Evolutionary conservation across 2,888 invertebrate genomes (phyloP), one percentile per base, ranked within the genome.

Genomic region (Chromoteleia sp.): DNA sequence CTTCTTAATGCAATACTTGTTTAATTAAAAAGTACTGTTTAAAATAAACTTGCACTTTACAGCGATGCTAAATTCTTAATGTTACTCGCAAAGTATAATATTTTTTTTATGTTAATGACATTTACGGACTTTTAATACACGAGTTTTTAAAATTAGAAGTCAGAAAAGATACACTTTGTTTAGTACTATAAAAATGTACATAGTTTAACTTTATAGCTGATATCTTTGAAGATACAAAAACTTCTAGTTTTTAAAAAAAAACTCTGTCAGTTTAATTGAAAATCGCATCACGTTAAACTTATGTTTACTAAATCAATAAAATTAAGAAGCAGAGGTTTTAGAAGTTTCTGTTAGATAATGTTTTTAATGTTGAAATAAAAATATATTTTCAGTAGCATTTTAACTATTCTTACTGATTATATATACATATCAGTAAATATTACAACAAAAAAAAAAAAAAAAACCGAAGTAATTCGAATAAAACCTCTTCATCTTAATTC

Each of bases 61-160:
- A 52, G 14, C n/a, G 30, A 3, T 52, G 30, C 25, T 30, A 52
- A 12, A 30, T 52, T 30, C 15, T 15, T 30, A 21, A 25, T 12
- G 0, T 52, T 14, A 52, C 14, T n/a, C n/a, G 21, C 21, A 48
- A 39, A 39, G 58, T 36, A 76, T 65, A 33, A 65, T 50, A 79
- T 36, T 15, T 21, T 58, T 33, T 58, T 33, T 14, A 12, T 25
- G 6, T 25, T 6, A 25, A 25, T 25, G 25, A 25, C 6, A 25
- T 25, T 4, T 25, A 25, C 6, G 25, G 6, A n/a, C n/a, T n/a
- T n/a, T n/a, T n/a, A n/a, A n/a, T n/a, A n/a, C n/a, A n/a, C n/a
- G n/a, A n/a, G n/a, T 33, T 8, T 33, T 33, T 33, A 10, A 33
- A 8, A 33, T 33, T 1, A 33, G 8, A 33, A 7, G 3, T 33